Evolutionary conservation across 2,797 vertebrate species (phyloP), one percentile per base, ranked within the genome.

Genomic region (Scyliorhinus canicula): DNA sequence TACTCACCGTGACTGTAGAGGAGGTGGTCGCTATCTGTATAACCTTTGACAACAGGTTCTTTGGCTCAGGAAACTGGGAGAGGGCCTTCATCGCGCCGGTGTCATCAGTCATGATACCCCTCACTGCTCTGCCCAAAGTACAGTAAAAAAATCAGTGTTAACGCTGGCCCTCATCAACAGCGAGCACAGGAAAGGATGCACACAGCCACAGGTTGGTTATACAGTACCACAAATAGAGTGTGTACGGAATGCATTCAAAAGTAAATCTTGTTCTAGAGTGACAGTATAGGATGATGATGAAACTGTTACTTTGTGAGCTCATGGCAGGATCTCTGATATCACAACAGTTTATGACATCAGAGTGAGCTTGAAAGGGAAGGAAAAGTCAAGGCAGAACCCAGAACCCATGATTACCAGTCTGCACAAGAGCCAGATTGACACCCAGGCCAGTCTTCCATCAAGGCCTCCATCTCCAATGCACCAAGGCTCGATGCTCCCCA

Each of bases 1-100:
- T 21, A 97, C 97, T 44, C 95, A 99, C 99, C 97, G 96, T 97
- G 90, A 97, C 95, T 21, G 97, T 98, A 95, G 96, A 96, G 35
- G 98, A 97, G 0, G 98, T 98, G 0, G 97, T 98, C 60, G 99
- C 99, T 57, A 98, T 97, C 96, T 99, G 98, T 95, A 99, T 96
- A 95, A 99, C 98, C 71, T 97, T 98, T 35, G 96, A 96, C 88
- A 99, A 96, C 14, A 99, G 98, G 35, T 97, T 97, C 96, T 98
- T 99, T 35, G 99, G 98, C 35, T 98, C 97, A 0, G 98, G 98
- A 96, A 99, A 99, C 95, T 98, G 96, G 0, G 97, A 97, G 95
- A 99, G 97, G 5, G 98, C 98, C 94, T 98, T 97, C 40, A 96
- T 95, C 71, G 98, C 96, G 0, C 96, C 95, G 35, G 97, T 96